Percentiles rank a stretch among this genome's conserved stretches.
Evolutionary conservation across 2,888 invertebrate species (phyloP).

Genomic region (Coelinius sp.): DNA sequence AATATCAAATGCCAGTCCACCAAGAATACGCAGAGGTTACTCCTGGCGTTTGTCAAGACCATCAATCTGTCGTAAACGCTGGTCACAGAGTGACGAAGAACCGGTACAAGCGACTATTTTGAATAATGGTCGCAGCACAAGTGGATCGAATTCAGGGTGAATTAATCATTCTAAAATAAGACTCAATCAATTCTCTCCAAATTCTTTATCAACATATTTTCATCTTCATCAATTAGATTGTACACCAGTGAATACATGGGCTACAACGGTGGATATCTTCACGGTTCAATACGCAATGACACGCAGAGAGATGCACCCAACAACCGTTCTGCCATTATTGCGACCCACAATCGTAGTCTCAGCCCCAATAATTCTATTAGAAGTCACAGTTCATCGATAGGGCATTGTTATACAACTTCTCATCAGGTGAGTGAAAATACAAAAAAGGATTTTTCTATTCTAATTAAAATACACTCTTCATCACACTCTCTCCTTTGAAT

Average conservation of each 20-base stretch:
- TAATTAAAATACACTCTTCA: constrained; percentile 6
- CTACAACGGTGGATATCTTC: constrained; percentile 61
- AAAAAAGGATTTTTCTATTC: no score
- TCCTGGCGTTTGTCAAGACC: constrained; percentile 84
- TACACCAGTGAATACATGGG: constrained; percentile 46
- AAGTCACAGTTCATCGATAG: constrained; percentile 68
- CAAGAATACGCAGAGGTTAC: constrained; percentile 78
- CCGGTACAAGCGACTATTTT: constrained; percentile 69
- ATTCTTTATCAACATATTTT: background rate
- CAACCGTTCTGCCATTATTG: constrained; percentile 74
- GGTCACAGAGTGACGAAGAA: constrained; percentile 70
- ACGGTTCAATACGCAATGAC: constrained; percentile 78
- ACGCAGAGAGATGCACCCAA: constrained; percentile 82
- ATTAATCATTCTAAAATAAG: background rate
- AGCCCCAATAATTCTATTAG: constrained; percentile 83
- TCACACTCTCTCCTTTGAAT: background rate
- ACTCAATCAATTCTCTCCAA: no score
- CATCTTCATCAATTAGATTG: constrained; percentile 33
- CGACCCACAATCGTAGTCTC: constrained; percentile 74
- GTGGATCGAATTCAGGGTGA: constrained; percentile 63
- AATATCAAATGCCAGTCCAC: constrained; percentile 61
- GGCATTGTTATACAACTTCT: constrained; percentile 60
- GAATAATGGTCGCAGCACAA: constrained; percentile 68
- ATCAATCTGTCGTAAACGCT: constrained; percentile 76
- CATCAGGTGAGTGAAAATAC: constrained; percentile 61